Percentiles rank a stretch among this genome's conserved stretches.
Conservation (phyloP, 1,140 invertebrate genomes). For the Penaeus vannamei region DNA sequence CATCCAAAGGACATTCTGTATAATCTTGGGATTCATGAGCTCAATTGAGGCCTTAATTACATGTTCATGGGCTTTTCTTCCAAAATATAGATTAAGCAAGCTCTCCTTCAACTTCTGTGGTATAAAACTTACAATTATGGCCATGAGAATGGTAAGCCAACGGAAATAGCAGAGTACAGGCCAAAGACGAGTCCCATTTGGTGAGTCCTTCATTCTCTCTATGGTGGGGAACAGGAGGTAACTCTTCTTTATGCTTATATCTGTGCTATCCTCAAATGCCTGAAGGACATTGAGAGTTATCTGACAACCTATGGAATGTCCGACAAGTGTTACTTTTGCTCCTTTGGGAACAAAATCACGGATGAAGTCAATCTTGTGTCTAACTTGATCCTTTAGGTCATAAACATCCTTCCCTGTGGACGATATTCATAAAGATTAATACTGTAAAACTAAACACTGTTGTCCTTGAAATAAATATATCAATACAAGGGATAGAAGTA, state of each 20-base stretch:
- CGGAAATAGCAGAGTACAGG: constrained; percentile 40
- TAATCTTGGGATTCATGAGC: constrained; percentile 38
- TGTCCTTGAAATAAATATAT: too few species aligned
- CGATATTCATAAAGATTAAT: too few species aligned
- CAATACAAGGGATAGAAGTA: too few species aligned
- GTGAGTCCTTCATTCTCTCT: constrained; percentile 41
- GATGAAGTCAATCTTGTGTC: constrained; percentile 47
- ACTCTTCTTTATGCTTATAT: constrained; percentile 4
- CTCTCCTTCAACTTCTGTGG: constrained; percentile 12
- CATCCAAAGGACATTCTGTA: constrained; percentile 59
- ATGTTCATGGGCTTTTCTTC: not conserved
- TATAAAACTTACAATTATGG: not conserved
- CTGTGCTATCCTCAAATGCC: constrained; percentile 31
- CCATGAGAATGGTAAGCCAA: constrained; percentile 35
- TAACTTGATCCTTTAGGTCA: constrained; percentile 34
- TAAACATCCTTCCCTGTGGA: constrained; percentile 43
- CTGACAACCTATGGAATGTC: constrained; percentile 53
- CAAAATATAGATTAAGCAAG: constrained; percentile 10
- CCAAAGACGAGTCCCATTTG: constrained; percentile 42
- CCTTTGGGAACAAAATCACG: constrained; percentile 32
- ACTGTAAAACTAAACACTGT: too few species aligned
- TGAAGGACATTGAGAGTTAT: constrained; percentile 46
- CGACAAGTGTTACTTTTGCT: constrained; percentile 36
- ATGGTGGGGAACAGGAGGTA: constrained; percentile 50
- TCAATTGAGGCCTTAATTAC: constrained; percentile 31